phyloP scores from a whole-genome alignment of 2,797 vertebrate species.

The Microtus californicus region DNA sequence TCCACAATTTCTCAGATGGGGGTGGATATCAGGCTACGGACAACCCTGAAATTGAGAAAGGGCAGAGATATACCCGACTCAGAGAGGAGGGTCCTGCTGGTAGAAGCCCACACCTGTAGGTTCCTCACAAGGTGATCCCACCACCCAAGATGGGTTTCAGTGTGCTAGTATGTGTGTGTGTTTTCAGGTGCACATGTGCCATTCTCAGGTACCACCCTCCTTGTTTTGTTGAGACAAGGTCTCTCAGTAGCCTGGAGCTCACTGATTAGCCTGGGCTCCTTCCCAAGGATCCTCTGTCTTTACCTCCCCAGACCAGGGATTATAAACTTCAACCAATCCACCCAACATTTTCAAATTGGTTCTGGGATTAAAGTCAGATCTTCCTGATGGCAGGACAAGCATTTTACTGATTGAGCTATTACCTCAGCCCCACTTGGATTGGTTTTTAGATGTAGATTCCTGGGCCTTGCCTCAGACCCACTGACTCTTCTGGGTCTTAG shows the following conservation, averaged over 20 bases:
- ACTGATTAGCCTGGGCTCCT: background rate
- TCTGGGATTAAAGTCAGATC: background rate
- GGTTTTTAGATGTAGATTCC: background rate
- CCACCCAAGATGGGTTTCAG: background rate
- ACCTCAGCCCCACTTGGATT: no score
- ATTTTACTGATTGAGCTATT: background rate
- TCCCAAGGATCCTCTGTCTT: background rate
- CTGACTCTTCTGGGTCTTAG: accelerated
- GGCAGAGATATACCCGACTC: accelerated
- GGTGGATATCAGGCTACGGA: background rate
- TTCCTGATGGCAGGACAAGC: background rate
- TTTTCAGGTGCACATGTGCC: background rate
- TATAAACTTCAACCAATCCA: background rate
- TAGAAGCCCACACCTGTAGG: background rate
- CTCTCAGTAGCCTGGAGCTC: background rate
- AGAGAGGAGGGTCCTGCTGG: background rate
- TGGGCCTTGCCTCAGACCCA: background rate
- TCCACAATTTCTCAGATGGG: accelerated
- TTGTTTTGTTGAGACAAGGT: background rate
- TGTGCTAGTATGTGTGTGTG: background rate
- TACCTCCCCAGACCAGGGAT: background rate
- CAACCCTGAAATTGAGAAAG: background rate
- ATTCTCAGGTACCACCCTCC: background rate
- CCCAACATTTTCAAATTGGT: background rate
- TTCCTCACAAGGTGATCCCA: background rate